Percentiles rank a stretch among this genome's conserved stretches.
Evolutionary conservation across 2,888 invertebrate genomes (phyloP).

Genomic region (Plusia festucae): DNA sequence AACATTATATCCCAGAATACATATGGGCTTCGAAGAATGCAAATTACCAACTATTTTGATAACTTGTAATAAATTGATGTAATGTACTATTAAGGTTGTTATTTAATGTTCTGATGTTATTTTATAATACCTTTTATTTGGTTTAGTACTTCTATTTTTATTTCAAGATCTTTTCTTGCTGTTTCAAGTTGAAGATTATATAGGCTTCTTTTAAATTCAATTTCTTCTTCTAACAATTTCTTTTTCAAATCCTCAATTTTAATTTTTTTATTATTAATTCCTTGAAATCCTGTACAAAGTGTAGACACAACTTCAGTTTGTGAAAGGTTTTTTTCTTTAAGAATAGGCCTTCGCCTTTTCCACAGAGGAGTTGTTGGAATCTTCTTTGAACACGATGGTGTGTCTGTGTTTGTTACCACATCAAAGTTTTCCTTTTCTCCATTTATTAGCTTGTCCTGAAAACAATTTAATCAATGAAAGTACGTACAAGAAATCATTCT

Average conservation of each 20-base stretch:
- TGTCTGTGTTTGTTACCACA: neutral
- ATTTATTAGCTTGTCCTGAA: conserved; percentile 2
- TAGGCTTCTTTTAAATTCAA: neutral
- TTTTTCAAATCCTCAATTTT: conserved; percentile 11
- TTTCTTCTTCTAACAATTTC: conserved; percentile 5
- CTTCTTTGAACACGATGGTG: neutral
- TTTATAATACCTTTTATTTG: conserved; percentile 4
- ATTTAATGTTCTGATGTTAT: too few species aligned
- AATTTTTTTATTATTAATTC: neutral
- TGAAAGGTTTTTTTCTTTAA: neutral
- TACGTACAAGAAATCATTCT: neutral
- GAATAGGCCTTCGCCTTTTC: conserved; percentile 13
- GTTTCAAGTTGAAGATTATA: conserved; percentile 3
- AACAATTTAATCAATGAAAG: neutral
- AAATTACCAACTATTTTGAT: too few species aligned
- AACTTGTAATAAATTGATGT: too few species aligned
- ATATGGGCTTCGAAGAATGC: too few species aligned
- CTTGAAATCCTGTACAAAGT: conserved; percentile 8
- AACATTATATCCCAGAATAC: too few species aligned
- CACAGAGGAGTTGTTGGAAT: neutral
- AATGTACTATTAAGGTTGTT: too few species aligned
- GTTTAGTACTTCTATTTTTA: conserved; percentile 11
- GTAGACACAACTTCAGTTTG: conserved; percentile 2
- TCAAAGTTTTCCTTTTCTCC: neutral
- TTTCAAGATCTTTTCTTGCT: conserved; percentile 9